Evolutionary conservation across 2,888 invertebrate genomes (phyloP), one percentile per base, ranked within the genome.

Genomic region (Ophion ventricosus): DNA sequence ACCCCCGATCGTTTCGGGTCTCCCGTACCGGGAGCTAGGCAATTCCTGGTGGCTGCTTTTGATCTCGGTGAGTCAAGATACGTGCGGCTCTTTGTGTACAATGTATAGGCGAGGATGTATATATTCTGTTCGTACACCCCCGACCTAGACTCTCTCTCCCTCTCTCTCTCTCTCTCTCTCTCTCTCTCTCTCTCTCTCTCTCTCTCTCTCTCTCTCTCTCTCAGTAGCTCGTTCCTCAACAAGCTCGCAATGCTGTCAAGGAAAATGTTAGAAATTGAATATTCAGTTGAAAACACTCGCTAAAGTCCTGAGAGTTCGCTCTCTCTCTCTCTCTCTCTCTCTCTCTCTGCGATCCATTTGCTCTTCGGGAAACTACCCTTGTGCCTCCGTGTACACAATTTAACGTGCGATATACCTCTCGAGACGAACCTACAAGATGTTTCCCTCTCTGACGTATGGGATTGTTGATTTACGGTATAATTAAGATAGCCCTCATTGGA

Each of bases 231-330:
- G 49, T 49, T 49, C 49, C 49, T 49, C 17, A 49, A 17, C 49
- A 49, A 17, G 11, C 59, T 11, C 1, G 57, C 11, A 35, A 56
- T 20, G 1, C 20, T 49, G 59, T 75, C n/a, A 70, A 59, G 59
- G 84, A 70, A 81, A 84, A 72, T 69, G 70, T 63, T 54, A 78
- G 84, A 75, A 79, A 84, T 84, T 84, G 81, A 84, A 84, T 84
- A 81, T 84, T 67, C 72, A 54, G 79, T 23, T 49, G 84, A 56
- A 76, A 83, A 67, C 61, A 59, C 75, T 72, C 61, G 61, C 35
- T 11, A 20, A 40, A 78, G 56, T 75, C 54, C 54, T 61, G 49
- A 23, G 59, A 63, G 70, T 56, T 69, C 14, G 14, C 14, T 49
- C 49, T 23, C n/a, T 35, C 54, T n/a, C 56, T 54, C 54, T 69